These are phyloP conservation scores for Turnix velox DNA, from an alignment of 2,113 vertebrate species.

Conservation along the genomic window DNA sequence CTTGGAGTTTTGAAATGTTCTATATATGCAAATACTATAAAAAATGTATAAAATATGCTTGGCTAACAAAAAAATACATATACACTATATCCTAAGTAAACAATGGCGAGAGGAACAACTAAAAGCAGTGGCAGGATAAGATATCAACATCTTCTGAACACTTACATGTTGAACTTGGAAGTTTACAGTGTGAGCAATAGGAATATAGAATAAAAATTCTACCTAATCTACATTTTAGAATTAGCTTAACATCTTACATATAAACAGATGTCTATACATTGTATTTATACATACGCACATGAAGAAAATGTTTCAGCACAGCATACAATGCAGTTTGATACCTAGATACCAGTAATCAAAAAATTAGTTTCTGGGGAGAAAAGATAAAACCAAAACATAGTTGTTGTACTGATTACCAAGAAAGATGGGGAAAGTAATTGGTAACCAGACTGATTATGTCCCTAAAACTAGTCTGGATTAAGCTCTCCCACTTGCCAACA, in stretches of 20 bases:
- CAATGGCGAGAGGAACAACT: background rate
- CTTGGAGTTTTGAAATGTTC: background rate
- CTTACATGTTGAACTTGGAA: background rate
- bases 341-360: background rate
- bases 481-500: background rate
- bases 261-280: background rate
- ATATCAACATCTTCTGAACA: background rate
- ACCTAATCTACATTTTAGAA: background rate
- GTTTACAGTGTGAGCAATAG: background rate
- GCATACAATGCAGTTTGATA: background rate
- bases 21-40: background rate
- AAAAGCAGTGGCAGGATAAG: background rate
- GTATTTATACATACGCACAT: background rate
- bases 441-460: background rate
- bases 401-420: background rate
- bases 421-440: background rate
- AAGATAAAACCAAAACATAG: background rate
- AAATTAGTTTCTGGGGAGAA: background rate
- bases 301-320: background rate
- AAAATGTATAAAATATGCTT: background rate
- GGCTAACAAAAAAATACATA: background rate
- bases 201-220: background rate
- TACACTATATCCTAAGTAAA: background rate
- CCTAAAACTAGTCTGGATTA: background rate
- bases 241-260: background rate